These are phyloP conservation scores for Actinia equina DNA, from an alignment of 64 coral and sea anemone genomes.

Conservation along the genomic window DNA sequence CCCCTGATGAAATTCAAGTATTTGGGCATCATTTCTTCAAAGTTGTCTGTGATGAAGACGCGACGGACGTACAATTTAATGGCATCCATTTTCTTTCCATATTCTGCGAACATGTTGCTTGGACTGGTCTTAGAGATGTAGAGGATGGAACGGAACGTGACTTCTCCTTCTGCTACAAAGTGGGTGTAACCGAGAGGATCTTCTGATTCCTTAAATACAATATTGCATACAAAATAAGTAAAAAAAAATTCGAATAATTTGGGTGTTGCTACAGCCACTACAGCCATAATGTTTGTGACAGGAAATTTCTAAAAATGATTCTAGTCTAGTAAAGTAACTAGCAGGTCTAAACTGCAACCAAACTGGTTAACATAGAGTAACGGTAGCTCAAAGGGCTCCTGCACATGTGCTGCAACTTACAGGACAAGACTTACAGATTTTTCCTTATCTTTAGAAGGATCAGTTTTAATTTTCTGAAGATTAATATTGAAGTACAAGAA, in stretches of 20 bases:
- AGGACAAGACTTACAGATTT: constrained; percentile 2
- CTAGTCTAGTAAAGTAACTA: no score
- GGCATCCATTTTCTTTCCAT: constrained; percentile 94
- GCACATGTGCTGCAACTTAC: neutral
- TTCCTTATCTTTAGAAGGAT: constrained; percentile 13
- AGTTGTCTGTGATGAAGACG: constrained; percentile 99
- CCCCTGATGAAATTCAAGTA: constrained; percentile 85
- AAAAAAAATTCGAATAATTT: no score
- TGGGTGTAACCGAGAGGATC: constrained; percentile 84
- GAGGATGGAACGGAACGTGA: constrained; percentile 96
- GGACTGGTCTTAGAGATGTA: constrained; percentile 87
- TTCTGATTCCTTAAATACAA: constrained; percentile 73
- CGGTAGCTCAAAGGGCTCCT: neutral
- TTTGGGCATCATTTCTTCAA: constrained; percentile 99
- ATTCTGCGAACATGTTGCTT: constrained; percentile 79
- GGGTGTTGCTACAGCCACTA: no score
- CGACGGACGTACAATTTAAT: constrained; percentile 98
- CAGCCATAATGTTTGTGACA: no score
- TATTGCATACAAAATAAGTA: no score
- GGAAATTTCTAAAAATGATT: no score
- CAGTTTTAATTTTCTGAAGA: neutral
- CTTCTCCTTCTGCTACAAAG: constrained; percentile 99
- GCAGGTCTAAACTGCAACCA: no score
- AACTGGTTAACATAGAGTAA: neutral
- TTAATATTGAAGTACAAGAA: neutral